A percentile compares a stretch with the other conserved stretches of the same genome.
phyloP scores from a whole-genome alignment of 2,888 invertebrate species.

The Acrobasis repandana region DNA sequence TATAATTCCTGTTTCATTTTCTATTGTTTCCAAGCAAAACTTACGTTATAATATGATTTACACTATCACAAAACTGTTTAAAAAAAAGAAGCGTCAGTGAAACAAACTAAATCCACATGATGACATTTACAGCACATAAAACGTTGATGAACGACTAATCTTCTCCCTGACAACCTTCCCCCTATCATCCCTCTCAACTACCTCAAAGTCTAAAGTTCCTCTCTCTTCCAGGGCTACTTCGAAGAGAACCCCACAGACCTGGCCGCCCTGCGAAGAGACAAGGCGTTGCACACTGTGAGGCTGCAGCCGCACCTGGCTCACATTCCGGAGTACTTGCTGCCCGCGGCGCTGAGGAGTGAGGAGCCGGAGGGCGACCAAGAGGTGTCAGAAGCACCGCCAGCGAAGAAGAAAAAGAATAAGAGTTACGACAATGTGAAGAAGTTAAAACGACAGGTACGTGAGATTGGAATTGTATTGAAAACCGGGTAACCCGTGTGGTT shows the following conservation, averaged over 20 bases:
- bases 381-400: constrained; percentile 37
- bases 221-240: constrained; percentile 88
- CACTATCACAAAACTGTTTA: too few species aligned
- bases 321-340: constrained; percentile 96
- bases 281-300: constrained; percentile 92
- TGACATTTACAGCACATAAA: constrained; percentile 59
- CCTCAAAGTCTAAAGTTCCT: constrained; percentile 9
- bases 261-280: constrained; percentile 92
- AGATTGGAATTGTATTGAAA: neutral
- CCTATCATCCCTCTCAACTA: neutral
- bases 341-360: constrained; percentile 87
- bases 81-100: too few species aligned
- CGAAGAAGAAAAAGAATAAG: constrained; percentile 58
- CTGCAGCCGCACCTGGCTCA: constrained; percentile 93
- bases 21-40: too few species aligned
- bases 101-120: constrained; percentile 36
- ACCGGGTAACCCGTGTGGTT: too few species aligned
- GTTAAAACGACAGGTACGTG: constrained; percentile 69
- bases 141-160: constrained; percentile 78
- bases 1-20: too few species aligned
- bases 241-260: constrained; percentile 95
- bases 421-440: constrained; percentile 67
- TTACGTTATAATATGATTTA: too few species aligned
- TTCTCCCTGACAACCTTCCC: constrained; percentile 68
- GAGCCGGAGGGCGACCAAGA: constrained; percentile 72